Percentiles rank a stretch among this genome's conserved stretches.
These are phyloP conservation scores for Drosophila gaucha DNA, from an alignment of 2,888 invertebrate species.

Conservation along the genomic window DNA sequence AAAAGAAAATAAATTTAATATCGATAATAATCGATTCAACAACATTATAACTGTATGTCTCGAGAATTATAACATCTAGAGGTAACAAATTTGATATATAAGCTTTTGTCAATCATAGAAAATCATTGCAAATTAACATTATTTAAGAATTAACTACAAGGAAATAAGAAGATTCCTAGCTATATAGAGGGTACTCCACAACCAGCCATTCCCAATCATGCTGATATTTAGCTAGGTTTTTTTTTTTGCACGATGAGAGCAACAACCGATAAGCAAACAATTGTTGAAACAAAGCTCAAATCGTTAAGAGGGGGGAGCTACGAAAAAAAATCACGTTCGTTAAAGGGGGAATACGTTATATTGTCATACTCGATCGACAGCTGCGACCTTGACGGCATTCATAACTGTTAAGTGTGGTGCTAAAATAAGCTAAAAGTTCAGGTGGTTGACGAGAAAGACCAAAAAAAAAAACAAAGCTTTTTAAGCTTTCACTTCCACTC, in stretches of 20 bases:
- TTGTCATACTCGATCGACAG: slow-evolving; percentile 21
- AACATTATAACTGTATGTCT: too few relatives aligned
- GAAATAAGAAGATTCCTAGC: too few relatives aligned
- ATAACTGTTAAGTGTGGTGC: slow-evolving; percentile 8
- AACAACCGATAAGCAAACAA: slow-evolving; percentile 47
- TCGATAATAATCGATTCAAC: too few relatives aligned
- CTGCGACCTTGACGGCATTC: slow-evolving; percentile 42
- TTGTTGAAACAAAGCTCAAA: slow-evolving; percentile 11
- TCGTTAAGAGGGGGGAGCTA: not conserved
- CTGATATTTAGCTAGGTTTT: not conserved
- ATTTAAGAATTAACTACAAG: too few relatives aligned
- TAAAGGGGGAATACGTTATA: not conserved
- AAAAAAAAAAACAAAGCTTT: slow-evolving; percentile 3
- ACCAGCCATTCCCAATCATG: not conserved
- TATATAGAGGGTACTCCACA: not conserved
- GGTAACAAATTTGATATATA: too few relatives aligned
- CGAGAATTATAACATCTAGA: too few relatives aligned
- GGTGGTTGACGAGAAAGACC: not conserved
- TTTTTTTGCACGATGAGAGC: slow-evolving; percentile 24
- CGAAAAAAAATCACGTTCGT: slow-evolving; percentile 25
- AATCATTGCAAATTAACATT: too few relatives aligned
- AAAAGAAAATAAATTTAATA: too few relatives aligned
- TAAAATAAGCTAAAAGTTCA: slow-evolving; percentile 15
- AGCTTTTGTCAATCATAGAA: too few relatives aligned
- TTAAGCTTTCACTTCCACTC: not conserved